Evolutionary conservation across 2,113 vertebrate genomes (phyloP).

Genomic region (Sinocyclocheilus anophthalmus): DNA sequence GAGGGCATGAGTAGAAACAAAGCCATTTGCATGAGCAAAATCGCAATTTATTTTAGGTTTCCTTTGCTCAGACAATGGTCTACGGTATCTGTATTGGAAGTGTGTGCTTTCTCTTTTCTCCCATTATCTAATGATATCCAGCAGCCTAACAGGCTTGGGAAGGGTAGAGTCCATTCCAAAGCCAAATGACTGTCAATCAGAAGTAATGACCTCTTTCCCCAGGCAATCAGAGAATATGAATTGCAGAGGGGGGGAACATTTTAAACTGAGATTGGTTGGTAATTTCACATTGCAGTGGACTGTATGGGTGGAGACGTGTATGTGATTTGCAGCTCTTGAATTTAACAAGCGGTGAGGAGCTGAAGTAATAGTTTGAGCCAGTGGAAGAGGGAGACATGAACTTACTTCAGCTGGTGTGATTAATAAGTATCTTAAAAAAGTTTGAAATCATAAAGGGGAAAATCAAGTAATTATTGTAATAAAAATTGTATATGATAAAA

Average conservation of each 20-base stretch:
- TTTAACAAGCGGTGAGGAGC: conserved; percentile 18
- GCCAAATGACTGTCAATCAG: conserved; percentile 49
- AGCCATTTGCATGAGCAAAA: conserved; percentile 22
- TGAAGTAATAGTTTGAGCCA: not conserved
- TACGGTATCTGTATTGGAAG: not conserved
- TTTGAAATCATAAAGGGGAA: not conserved
- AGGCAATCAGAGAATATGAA: conserved; percentile 37
- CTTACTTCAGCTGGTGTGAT: not conserved
- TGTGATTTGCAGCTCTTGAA: conserved; percentile 30
- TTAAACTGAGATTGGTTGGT: conserved; percentile 37
- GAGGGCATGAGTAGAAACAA: conserved; percentile 20
- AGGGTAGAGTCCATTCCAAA: conserved; percentile 5
- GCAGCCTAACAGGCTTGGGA: conserved; percentile 3
- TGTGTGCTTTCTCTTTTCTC: conserved; percentile 13
- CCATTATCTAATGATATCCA: conserved; percentile 33
- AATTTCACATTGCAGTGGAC: conserved; percentile 16
- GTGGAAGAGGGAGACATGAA: not conserved
- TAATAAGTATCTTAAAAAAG: not conserved
- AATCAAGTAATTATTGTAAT: not conserved
- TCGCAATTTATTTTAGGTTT: not conserved
- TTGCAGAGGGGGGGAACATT: not conserved
- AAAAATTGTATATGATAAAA: not conserved
- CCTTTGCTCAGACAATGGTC: conserved; percentile 23
- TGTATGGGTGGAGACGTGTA: not conserved
- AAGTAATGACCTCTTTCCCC: conserved; percentile 33